phyloP scores from a whole-genome alignment of 2,888 invertebrate species.

The Scrobipalpa atriplicella region DNA sequence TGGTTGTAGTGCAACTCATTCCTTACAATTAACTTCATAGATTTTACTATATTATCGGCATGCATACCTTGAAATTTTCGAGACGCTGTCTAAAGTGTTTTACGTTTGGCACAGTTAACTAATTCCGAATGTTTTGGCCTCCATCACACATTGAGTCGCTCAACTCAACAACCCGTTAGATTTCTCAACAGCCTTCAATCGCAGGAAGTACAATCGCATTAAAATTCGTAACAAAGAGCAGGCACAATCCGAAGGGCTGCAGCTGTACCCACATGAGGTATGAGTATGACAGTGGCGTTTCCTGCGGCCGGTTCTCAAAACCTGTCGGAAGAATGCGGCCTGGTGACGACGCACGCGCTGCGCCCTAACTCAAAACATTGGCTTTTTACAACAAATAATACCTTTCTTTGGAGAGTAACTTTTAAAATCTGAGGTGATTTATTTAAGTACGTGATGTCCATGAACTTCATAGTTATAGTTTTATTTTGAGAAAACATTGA shows the following conservation, averaged over 20 bases:
- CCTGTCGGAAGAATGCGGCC: constrained; percentile 64
- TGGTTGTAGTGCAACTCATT: too few relatives aligned
- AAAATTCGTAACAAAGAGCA: not conserved
- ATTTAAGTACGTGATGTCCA: too few relatives aligned
- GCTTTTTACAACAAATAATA: not conserved
- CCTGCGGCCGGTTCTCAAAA: constrained; percentile 60
- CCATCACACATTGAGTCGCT: not conserved
- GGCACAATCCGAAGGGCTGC: constrained; percentile 32
- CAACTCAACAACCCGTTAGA: not conserved
- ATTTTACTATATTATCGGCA: too few relatives aligned
- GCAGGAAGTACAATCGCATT: not conserved
- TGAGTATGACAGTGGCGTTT: constrained; percentile 39
- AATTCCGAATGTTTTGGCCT: not conserved
- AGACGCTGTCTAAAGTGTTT: too few relatives aligned
- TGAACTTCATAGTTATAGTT: too few relatives aligned
- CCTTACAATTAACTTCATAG: too few relatives aligned
- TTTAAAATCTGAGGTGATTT: too few relatives aligned
- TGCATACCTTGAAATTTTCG: too few relatives aligned
- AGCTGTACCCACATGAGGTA: constrained; percentile 45
- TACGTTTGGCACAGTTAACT: not conserved
- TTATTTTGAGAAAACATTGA: too few relatives aligned
- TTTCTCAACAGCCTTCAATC: not conserved
- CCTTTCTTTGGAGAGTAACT: not conserved
- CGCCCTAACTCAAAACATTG: constrained; percentile 49
- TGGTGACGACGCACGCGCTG: constrained; percentile 43